phyloP scores from a whole-genome alignment of 1,140 invertebrate genomes.

The Aleiodes sp. region DNA sequence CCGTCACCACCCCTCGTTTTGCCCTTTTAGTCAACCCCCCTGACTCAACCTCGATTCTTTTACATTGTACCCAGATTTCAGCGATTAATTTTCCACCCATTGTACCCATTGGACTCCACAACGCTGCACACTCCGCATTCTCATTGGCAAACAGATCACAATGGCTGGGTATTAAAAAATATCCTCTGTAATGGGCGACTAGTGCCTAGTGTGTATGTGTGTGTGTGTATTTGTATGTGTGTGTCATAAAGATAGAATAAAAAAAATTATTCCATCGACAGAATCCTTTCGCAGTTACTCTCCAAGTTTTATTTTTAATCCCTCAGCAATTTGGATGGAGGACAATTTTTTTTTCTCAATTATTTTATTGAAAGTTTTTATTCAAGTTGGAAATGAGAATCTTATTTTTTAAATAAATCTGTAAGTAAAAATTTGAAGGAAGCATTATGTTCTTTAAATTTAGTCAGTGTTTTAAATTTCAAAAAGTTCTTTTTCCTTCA shows the following conservation, averaged over 20 bases:
- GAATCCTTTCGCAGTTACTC: neutral
- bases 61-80: constrained; percentile 65
- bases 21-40: constrained; percentile 34
- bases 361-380: neutral
- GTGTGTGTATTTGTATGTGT: no score
- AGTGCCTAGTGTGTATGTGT: neutral
- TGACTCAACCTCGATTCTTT: constrained; percentile 48
- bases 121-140: constrained; percentile 43
- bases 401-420: neutral
- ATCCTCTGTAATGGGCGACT: constrained; percentile 38
- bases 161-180: constrained; percentile 45
- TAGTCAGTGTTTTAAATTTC: neutral
- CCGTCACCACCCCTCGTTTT: neutral
- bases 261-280: constrained; percentile 31
- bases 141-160: constrained; percentile 48
- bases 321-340: neutral
- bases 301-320: constrained; percentile 8
- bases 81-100: constrained; percentile 60
- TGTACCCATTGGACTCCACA: constrained; percentile 39
- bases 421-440: neutral
- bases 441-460: neutral
- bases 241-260: constrained; percentile 13
- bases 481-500: neutral
- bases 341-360: neutral
- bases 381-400: neutral